Base-by-base conservation (phyloP, 2,797 vertebrate species). In the Tapera naevia region DNA sequence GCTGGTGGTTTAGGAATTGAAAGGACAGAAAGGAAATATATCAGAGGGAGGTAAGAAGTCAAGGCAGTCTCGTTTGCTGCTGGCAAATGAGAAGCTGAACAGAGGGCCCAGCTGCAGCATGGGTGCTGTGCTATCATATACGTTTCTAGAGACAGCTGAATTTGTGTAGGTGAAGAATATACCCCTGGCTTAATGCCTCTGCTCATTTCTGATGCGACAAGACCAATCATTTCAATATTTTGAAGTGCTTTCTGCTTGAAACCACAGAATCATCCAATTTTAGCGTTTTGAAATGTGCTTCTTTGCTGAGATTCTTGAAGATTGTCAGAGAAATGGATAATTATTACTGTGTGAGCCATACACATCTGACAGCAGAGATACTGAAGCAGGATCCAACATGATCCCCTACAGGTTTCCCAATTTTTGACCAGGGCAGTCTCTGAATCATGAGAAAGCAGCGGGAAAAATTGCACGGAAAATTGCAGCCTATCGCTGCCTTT, bases 71-170 rank as follows among this genome's bases (percentile, higher is more conserved):
- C 51, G 4, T 86, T 82, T 75, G 79, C 84, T 65, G 37, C 39
- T 2, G 7, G 58, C 72, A 88, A 72, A 43, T 24, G 17, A 64
- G 33, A 51, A 53, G 39, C 10, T 78, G 53, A 48, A 60, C 35
- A 46, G 32, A 32, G 48, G 17, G 37, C 46, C 50, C 30, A 72
- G 57, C n/a, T 32, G 7, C 33, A 70, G 45, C 21, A n/a, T 1
- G 10, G 18, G 57, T 4, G 2, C 45, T 62, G 60, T 8, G 17
- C 35, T 61, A 13, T 25, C 9, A 1, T 8, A 2, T 12, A 13
- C 0, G 2, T 30, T 57, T 46, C 37, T 25, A 71, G 74, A 72
- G 58, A 50, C 0, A 0, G 41, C 28, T 23, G 11, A 37, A 53
- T 58, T 33, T 0, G 1, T 2, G 8, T 4, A 22, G 27, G 17